Conservation (phyloP, 2,888 invertebrate species). For the Parelbella ahira region DNA sequence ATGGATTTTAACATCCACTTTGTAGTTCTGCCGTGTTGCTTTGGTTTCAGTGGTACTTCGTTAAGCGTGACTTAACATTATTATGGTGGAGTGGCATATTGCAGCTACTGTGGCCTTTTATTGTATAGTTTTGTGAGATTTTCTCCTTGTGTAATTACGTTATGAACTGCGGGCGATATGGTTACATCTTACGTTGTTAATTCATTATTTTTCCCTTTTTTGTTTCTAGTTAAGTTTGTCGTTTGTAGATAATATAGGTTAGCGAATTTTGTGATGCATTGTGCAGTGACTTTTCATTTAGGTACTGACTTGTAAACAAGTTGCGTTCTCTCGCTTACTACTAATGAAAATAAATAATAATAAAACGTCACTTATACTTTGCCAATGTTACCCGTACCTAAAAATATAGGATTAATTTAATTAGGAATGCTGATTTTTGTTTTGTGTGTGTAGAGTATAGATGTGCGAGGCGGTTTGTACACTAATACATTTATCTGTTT, state of each 20-base stretch:
- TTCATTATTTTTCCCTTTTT: constrained; percentile 46
- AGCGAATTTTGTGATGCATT: constrained; percentile 36
- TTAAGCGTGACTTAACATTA: too few species aligned
- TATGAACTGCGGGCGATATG: constrained; percentile 31
- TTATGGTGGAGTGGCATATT: too few species aligned
- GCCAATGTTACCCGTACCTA: constrained; percentile 26
- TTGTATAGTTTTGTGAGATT: constrained; percentile 15
- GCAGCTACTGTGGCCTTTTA: too few species aligned
- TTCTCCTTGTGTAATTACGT: constrained; percentile 16
- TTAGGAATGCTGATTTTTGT: constrained; percentile 5
- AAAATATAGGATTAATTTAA: constrained; percentile 18
- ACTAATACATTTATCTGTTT: too few species aligned
- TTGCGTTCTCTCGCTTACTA: constrained; percentile 12
- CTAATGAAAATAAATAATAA: too few species aligned
- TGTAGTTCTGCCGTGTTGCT: too few species aligned
- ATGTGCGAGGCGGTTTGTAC: too few species aligned
- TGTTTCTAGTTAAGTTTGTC: constrained; percentile 61
- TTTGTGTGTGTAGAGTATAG: constrained; percentile 1
- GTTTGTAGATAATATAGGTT: constrained; percentile 41
- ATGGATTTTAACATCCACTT: too few species aligned
- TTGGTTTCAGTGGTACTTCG: too few species aligned
- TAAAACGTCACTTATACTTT: constrained; percentile 11
- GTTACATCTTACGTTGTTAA: constrained; percentile 41
- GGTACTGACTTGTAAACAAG: constrained; percentile 17
- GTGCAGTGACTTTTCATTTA: constrained; percentile 22